Conservation (phyloP, 2,888 invertebrate genomes). For the Cheilosia scutellata region DNA sequence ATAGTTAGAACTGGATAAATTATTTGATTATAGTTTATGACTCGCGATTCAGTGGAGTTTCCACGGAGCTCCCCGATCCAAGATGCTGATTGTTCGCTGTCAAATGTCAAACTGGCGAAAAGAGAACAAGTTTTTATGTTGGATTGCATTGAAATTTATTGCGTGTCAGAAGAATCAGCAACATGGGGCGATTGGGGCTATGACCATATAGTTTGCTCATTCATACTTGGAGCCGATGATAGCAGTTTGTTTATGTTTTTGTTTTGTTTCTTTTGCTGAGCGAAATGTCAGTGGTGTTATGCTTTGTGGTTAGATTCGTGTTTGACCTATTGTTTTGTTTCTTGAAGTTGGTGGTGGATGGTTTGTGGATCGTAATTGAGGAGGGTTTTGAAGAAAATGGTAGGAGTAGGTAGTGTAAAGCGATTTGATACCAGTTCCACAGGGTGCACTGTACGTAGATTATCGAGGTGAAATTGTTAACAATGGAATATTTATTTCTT, state of each 20-base stretch:
- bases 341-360: background rate
- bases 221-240: slow-evolving; percentile 11
- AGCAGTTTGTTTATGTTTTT: slow-evolving; percentile 70
- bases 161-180: too few relatives aligned
- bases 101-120: slow-evolving; percentile 66
- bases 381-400: background rate
- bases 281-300: slow-evolving; percentile 46
- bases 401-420: slow-evolving; percentile 26
- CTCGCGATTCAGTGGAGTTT: slow-evolving; percentile 17
- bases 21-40: slow-evolving; percentile 2
- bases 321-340: slow-evolving; percentile 23
- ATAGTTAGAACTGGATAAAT: background rate
- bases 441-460: slow-evolving; percentile 11
- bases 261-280: slow-evolving; percentile 58
- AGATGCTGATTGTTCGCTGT: slow-evolving; percentile 55
- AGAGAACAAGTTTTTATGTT: slow-evolving; percentile 39
- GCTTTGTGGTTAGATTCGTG: slow-evolving; percentile 31
- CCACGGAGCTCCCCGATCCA: slow-evolving; percentile 27
- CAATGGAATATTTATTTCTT: too few relatives aligned
- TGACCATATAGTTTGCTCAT: slow-evolving; percentile 12
- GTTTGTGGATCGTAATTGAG: slow-evolving; percentile 51
- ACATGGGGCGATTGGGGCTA: background rate
- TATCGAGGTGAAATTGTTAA: background rate
- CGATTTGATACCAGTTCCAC: background rate
- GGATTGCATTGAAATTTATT: background rate